phyloP scores from a whole-genome alignment of 2,113 vertebrate species.

The Ictidomys tridecemlineatus region DNA sequence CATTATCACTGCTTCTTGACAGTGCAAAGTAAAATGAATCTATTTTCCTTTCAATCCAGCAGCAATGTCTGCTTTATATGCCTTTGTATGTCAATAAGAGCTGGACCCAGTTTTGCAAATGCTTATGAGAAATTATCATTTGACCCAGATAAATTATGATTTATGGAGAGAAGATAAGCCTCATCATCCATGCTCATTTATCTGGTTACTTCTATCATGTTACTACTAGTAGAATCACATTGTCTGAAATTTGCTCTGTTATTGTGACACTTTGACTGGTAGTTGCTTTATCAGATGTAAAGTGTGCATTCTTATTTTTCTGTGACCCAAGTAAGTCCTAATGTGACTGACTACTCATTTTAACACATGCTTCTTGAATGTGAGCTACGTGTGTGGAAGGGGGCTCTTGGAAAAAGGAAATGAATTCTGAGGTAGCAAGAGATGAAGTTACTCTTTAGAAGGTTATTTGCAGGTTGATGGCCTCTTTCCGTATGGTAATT shows the following conservation, averaged over 20 bases:
- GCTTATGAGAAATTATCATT: neutral
- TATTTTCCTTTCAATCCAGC: neutral
- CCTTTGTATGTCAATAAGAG: neutral
- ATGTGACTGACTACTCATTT: neutral
- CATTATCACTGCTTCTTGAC: neutral
- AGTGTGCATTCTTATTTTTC: neutral
- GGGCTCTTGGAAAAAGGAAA: neutral
- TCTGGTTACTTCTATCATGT: neutral
- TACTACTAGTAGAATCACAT: neutral
- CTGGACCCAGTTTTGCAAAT: neutral
- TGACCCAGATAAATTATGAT: neutral
- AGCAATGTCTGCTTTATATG: neutral
- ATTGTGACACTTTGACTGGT: neutral
- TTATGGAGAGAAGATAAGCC: neutral
- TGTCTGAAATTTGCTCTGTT: neutral
- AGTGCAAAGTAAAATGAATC: neutral
- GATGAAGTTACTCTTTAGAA: neutral
- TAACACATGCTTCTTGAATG: neutral
- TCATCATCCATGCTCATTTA: neutral
- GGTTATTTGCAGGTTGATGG: neutral
- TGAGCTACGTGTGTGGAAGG: neutral
- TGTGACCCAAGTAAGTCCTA: neutral
- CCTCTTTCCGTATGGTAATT: neutral
- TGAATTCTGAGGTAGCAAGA: neutral
- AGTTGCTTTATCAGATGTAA: neutral